Percentiles rank a stretch among this genome's conserved stretches.
phyloP scores from a whole-genome alignment of 2,113 vertebrate genomes.

The Garra rufa region DNA sequence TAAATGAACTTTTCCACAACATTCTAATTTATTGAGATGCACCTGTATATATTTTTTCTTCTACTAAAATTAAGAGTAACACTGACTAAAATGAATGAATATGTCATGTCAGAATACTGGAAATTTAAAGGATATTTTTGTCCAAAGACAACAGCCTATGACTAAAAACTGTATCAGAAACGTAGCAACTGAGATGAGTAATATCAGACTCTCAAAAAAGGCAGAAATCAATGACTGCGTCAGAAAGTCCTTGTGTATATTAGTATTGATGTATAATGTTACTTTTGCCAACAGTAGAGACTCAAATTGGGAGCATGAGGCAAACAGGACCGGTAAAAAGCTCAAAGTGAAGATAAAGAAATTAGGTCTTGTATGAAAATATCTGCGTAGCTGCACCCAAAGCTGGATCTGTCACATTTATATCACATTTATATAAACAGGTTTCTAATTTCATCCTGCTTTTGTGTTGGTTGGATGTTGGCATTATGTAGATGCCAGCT shows the following conservation, averaged over 20 bases:
- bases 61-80: too few species aligned
- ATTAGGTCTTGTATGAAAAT: background rate
- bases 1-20: too few species aligned
- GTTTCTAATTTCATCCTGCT: conserved; percentile 45
- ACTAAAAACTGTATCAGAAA: background rate
- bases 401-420: conserved; percentile 28
- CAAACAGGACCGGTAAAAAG: background rate
- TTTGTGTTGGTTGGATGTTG: conserved; percentile 40
- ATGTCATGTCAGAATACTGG: too few species aligned
- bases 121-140: too few species aligned
- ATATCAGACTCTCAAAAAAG: conserved; percentile 34
- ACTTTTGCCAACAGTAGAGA: background rate
- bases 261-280: background rate
- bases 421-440: conserved; percentile 26
- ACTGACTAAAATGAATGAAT: too few species aligned
- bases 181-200: background rate
- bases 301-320: background rate
- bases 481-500: conserved; percentile 31
- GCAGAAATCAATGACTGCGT: conserved; percentile 29
- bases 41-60: too few species aligned
- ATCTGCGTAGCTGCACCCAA: background rate
- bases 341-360: background rate
- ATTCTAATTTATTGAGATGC: too few species aligned
- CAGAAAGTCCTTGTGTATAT: background rate
- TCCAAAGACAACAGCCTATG: background rate